Evolutionary conservation across 2,797 vertebrate species (phyloP), one percentile per base, ranked within the genome.

Genomic region (Myotis pilosus): DNA sequence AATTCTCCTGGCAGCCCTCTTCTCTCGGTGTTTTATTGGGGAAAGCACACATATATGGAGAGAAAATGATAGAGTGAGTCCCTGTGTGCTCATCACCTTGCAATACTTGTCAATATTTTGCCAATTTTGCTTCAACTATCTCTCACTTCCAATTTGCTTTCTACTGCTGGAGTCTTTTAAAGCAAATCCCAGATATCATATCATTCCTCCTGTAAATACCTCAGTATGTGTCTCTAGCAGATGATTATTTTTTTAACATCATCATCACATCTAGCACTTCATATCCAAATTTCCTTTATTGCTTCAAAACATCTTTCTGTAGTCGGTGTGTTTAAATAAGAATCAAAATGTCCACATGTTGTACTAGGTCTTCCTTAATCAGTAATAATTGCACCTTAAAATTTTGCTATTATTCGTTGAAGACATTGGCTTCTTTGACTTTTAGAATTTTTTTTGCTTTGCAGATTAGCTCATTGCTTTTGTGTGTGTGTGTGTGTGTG

Each of bases 241-340:
- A 22, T 49, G 30, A 49, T 79, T 91, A 60, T 74, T 85, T 84
- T 83, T 89, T 83, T 64, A 89, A 41, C 13, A 38, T 82, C 69
- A 72, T 82, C 44, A 71, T 68, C 49, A 49, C 8, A 72, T 80
- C 74, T 41, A 74, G 38, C 9, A 53, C 9, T 87, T 78, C 33
- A 51, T 83, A 88, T 36, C 95, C 30, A 81, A 74, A 74, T 78
- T 81, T 68, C 60, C 41, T 94, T 75, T 66, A 84, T n/a, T 84
- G 30, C 38, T 86, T 83, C 47, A 75, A 84, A 83, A 51, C 66
- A 47, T 2, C n/a, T 28, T 87, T 78, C 76, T 89, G 13, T 12
- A 38, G 16, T 55, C 41, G 36, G 6, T 66, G 16, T 71, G 17
- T 64, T 91, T 92, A 81, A 92, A 60, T 71, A 80, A 84, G 30